Conservation (phyloP, 1,140 invertebrate species). For the Acromyrmex charruanus region DNA sequence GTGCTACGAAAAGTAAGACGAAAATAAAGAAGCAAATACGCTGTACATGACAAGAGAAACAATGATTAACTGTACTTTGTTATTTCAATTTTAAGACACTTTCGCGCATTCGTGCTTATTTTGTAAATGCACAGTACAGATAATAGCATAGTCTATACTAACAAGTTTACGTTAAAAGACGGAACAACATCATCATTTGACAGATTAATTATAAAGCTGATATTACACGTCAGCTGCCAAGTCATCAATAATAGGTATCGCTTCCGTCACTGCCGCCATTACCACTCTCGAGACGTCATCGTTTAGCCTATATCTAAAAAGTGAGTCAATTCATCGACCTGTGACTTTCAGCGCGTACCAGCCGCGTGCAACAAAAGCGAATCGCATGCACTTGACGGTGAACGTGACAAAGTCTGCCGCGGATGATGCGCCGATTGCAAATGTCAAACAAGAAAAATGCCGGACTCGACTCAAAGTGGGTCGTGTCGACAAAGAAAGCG, state of each 20-base stretch:
- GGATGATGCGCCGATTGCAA: conserved; percentile 32
- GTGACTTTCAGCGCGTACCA: conserved; percentile 33
- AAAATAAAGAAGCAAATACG: not conserved
- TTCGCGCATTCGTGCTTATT: not conserved
- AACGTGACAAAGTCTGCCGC: conserved; percentile 31
- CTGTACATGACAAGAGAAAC: not conserved
- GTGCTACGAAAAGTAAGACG: conserved; percentile 1
- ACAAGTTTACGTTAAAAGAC: not conserved
- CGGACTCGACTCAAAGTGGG: conserved; percentile 52
- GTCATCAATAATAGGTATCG: not conserved
- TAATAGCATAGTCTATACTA: not conserved
- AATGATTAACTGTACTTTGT: not conserved
- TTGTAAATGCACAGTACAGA: not conserved
- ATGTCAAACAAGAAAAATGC: conserved; percentile 68
- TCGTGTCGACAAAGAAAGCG: conserved; percentile 59
- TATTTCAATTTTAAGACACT: conserved; percentile 4
- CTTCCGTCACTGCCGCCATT: conserved; percentile 2
- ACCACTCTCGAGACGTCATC: not conserved
- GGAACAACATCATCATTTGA: not conserved
- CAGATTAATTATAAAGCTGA: not conserved
- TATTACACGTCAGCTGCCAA: not conserved
- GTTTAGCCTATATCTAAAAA: conserved; percentile 31
- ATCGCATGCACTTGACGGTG: not conserved
- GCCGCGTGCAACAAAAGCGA: conserved; percentile 24
- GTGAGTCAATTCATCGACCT: not conserved